Evolutionary conservation across 2,113 vertebrate species (phyloP).

Genomic region (Psittacula cyanocephala): DNA sequence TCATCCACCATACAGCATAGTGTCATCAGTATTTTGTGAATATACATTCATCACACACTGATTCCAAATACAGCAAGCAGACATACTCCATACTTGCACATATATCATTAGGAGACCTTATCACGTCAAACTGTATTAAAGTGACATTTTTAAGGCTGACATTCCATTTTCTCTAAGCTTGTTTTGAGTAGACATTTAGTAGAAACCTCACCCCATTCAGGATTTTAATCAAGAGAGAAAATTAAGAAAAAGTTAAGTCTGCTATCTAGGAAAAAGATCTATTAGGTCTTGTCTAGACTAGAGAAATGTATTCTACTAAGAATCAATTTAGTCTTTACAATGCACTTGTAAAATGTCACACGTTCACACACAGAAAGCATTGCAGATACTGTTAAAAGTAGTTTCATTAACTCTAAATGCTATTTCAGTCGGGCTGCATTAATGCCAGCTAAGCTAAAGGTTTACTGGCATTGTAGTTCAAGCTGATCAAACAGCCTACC

Average conservation of each 20-base stretch:
- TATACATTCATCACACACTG: not conserved
- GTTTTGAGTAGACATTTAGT: slow-evolving; percentile 28
- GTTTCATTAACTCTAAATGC: slow-evolving; percentile 52
- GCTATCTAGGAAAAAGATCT: slow-evolving; percentile 49
- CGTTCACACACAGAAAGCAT: slow-evolving; percentile 27
- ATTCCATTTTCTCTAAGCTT: slow-evolving; percentile 56
- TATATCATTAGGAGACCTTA: not conserved
- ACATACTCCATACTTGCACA: not conserved
- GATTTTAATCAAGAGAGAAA: slow-evolving; percentile 66
- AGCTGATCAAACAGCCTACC: not conserved
- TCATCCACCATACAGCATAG: not conserved
- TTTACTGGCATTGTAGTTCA: not conserved
- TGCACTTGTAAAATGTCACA: slow-evolving; percentile 56
- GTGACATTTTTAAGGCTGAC: slow-evolving; percentile 46
- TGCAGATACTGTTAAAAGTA: slow-evolving; percentile 51
- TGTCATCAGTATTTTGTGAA: slow-evolving; percentile 2
- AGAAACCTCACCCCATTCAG: slow-evolving; percentile 12
- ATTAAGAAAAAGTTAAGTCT: slow-evolving; percentile 61
- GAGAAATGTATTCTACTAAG: slow-evolving; percentile 61
- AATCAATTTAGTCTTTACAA: slow-evolving; percentile 56
- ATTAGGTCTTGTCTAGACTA: slow-evolving; percentile 49
- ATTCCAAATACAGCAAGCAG: not conserved
- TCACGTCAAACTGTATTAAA: slow-evolving; percentile 33
- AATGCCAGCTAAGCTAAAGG: slow-evolving; percentile 21
- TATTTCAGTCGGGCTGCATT: slow-evolving; percentile 4